Evolutionary conservation across 2,888 invertebrate genomes (phyloP), one percentile per base, ranked within the genome.

Genomic region (Drosophila leonis): DNA sequence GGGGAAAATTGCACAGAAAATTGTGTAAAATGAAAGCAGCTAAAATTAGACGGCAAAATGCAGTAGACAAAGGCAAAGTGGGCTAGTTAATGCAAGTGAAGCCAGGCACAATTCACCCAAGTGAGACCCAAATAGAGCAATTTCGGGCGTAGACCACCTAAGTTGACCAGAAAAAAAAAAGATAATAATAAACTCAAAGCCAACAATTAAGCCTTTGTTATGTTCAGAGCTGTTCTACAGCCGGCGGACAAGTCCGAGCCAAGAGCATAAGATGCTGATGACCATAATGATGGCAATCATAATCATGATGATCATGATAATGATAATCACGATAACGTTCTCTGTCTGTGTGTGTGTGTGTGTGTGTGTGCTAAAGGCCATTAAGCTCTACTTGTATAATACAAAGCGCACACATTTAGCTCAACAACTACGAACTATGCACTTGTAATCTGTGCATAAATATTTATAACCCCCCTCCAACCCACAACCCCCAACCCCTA

Each of bases 331-430:
- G 44, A 15, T 15, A 8, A 4, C 44, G 1, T 8, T 44, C 4
- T 35, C 35, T 20, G 7, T 20, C 6, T 12, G 62, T 55, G 44
- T 57, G 55, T 57, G 57, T 65, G 60, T 72, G 64, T 65, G 65
- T 73, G 33, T 68, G 65, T 55, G 72, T 80, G 54, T 71, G 74
- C 65, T 82, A 90, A 88, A 85, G 86, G 88, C 86, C 89, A 90
- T 88, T 86, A 86, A 77, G 86, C 88, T 82, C 86, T 90, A 76
- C 90, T 86, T 86, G 88, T 90, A 68, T 65, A 88, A 88, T 85
- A 86, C 90, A 90, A 86, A 90, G 86, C 80, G 75, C 81, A 75
- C 78, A 77, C 78, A 83, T 84, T 82, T 82, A 83, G 82, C 86
- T 72, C 75, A 62, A 62, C 76, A 65, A 59, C 77, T 62, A 70